phyloP scores from a whole-genome alignment of 2,113 vertebrate species.

The Elanoides forficatus region DNA sequence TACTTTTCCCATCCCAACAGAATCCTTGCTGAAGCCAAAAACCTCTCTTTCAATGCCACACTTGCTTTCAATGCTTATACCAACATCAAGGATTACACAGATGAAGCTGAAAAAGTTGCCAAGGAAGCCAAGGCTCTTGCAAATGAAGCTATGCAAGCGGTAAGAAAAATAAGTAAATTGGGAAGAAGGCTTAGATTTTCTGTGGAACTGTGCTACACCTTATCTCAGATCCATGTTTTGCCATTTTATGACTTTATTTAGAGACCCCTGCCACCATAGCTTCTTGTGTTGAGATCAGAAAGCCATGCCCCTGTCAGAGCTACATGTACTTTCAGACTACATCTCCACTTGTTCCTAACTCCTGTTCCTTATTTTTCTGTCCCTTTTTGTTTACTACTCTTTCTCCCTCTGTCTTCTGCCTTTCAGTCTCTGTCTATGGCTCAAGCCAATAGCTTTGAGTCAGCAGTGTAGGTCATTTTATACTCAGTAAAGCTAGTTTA shows the following conservation, averaged over 20 bases:
- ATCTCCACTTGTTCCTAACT: background rate
- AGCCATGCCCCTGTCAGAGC: background rate
- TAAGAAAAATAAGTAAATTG: conserved; percentile 65
- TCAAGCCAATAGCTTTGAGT: background rate
- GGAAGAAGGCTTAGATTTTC: background rate
- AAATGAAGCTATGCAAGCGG: conserved; percentile 83
- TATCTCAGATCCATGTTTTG: background rate
- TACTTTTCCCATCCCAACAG: conserved; percentile 69
- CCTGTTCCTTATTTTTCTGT: background rate
- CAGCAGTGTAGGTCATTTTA: background rate
- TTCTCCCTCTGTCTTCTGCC: background rate
- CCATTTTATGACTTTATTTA: background rate
- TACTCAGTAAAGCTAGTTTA: background rate
- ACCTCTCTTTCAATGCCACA: conserved; percentile 96
- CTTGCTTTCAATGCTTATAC: conserved; percentile 95
- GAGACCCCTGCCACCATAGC: background rate
- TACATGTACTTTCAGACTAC: background rate
- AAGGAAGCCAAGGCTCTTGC: conserved; percentile 83
- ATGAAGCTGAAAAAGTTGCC: conserved; percentile 88
- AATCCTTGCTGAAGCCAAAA: conserved; percentile 93
- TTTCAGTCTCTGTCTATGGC: background rate
- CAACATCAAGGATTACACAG: conserved; percentile 90
- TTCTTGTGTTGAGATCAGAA: background rate
- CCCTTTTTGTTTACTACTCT: background rate
- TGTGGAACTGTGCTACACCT: background rate